These are phyloP conservation scores for Gephyroberyx darwinii DNA, from an alignment of 2,797 vertebrate species.

Conservation along the genomic window DNA sequence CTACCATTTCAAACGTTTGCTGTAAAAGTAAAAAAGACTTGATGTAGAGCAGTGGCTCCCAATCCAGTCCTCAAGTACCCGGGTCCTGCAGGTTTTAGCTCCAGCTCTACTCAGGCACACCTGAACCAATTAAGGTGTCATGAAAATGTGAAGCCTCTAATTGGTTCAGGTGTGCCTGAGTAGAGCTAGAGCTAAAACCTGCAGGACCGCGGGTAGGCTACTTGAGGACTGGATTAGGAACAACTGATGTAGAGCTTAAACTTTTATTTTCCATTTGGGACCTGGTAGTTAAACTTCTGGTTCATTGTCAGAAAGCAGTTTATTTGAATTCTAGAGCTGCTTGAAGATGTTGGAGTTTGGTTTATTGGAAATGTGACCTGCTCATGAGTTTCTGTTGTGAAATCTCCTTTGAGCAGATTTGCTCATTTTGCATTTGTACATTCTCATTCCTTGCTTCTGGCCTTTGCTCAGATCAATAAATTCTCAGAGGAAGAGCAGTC, in stretches of 20 bases:
- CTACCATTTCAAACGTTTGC: slow-evolving; percentile 23
- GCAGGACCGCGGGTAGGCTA: too few species aligned
- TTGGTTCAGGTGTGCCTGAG: too few species aligned
- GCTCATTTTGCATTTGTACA: slow-evolving; percentile 34
- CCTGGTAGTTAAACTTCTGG: slow-evolving; percentile 7
- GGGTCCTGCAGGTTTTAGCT: too few species aligned
- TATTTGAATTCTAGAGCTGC: slow-evolving; percentile 23
- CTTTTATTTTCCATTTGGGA: neutral
- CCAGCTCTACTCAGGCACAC: too few species aligned
- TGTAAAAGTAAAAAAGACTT: slow-evolving; percentile 12
- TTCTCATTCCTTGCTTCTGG: slow-evolving; percentile 40
- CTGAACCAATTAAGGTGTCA: too few species aligned
- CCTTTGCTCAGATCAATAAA: slow-evolving; percentile 67
- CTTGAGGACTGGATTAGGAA: too few species aligned
- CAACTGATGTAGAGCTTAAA: neutral
- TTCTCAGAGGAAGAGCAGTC: slow-evolving; percentile 12
- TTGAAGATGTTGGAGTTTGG: slow-evolving; percentile 13
- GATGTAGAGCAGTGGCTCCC: too few species aligned
- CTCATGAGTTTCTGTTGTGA: slow-evolving; percentile 33
- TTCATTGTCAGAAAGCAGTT: slow-evolving; percentile 9
- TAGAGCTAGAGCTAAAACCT: too few species aligned
- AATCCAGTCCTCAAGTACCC: too few species aligned
- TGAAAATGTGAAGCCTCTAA: too few species aligned
- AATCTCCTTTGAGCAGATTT: neutral
- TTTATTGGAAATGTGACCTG: slow-evolving; percentile 40